phyloP scores from a whole-genome alignment of 2,113 vertebrate species.

The Bujurquina vittata region DNA sequence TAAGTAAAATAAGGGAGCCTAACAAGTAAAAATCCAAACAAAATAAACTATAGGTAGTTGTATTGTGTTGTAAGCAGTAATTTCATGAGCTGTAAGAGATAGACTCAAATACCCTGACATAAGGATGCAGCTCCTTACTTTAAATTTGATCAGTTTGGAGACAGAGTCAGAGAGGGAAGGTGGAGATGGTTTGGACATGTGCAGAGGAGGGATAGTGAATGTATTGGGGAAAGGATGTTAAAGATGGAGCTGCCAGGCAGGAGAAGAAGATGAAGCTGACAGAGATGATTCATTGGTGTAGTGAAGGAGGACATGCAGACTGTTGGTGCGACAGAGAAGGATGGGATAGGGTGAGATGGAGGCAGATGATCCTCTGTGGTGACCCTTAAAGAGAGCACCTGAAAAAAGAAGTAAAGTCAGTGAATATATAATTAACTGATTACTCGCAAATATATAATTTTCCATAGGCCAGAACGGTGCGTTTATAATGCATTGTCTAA shows the following conservation, averaged over 20 bases:
- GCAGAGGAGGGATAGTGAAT: background rate
- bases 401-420: background rate
- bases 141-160: background rate
- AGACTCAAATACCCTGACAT: background rate
- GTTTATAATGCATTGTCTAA: background rate
- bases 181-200: background rate
- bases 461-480: background rate
- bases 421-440: background rate
- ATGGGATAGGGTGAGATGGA: background rate
- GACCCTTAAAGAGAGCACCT: background rate
- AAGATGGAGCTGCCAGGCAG: background rate
- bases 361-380: background rate
- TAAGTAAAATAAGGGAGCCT: background rate
- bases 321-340: background rate
- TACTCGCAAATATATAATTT: background rate
- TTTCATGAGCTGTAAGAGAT: background rate
- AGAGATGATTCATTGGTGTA: background rate
- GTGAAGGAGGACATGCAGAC: background rate
- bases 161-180: background rate
- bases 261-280: background rate
- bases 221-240: background rate
- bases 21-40: background rate
- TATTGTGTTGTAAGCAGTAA: background rate
- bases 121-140: background rate
- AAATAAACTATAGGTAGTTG: background rate